Evolutionary conservation across 2,797 vertebrate genomes (phyloP), one percentile per base, ranked within the genome.

Genomic region (Coendou prehensilis): DNA sequence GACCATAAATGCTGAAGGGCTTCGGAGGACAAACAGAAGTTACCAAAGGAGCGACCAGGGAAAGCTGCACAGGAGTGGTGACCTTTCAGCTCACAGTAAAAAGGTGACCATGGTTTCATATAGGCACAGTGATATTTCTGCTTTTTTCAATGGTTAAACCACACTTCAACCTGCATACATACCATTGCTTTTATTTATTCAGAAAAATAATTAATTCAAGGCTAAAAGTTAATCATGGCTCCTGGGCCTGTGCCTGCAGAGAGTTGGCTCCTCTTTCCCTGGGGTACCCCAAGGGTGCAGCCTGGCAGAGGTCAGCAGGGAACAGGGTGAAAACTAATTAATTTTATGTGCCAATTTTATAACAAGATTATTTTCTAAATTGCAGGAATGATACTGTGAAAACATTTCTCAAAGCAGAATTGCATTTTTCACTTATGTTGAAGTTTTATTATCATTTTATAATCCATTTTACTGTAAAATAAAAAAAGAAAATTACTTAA

Each of bases 301-400:
- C 56, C 76, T 69, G 59, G 67, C n/a, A 79, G 87, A 82, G 64
- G 80, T 69, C 93, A 89, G 18, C 81, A 57, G 45, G n/a, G 14
- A 92, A 64, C 0, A n/a, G 15, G 71, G 47, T 76, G 45, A 96
- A 45, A 30, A 30, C 56, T 94, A 94, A 94, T 80, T 94, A 93
- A 91, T 95, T 93, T 45, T 89, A 13, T 87, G 11, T 67, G 67
- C 61, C 64, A 56, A 11, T 85, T 95, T 93, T 92, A 95, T 87
- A 93, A 95, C 57, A 89, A 91, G 37, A 82, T 89, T 54, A 88
- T 93, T 95, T 96, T 57, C 83, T 93, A 90, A 93, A 86, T n/a
- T 59, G 26, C 41, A 93, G 45, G 26, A 47, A 91, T 69, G 64
- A 82, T 45, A 64, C 10, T 0, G 4, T 94, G 63, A 91, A 97